Evolutionary conservation across 2,888 invertebrate species (phyloP).

Genomic region (Drosophila barbarae): DNA sequence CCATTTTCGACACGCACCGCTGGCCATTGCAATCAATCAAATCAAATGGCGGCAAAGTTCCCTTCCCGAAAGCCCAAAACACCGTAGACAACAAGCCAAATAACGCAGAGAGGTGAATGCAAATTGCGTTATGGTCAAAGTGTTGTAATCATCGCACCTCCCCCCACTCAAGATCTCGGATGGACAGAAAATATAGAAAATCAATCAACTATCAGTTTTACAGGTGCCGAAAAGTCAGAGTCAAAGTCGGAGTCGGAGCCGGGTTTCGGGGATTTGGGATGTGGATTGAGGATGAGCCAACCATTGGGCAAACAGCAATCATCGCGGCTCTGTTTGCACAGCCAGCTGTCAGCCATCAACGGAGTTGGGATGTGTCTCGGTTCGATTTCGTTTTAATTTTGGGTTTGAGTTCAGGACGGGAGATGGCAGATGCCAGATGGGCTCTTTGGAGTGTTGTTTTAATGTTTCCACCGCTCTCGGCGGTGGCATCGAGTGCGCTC

Average conservation of each 20-base stretch:
- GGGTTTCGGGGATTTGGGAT: conserved; percentile 1
- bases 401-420: conserved; percentile 3
- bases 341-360: conserved; percentile 26
- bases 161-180: conserved; percentile 14
- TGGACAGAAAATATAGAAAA: conserved; percentile 37
- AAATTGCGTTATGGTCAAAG: conserved; percentile 64
- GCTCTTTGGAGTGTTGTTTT: conserved; percentile 21
- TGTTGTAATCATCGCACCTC: conserved; percentile 52
- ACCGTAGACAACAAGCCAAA: conserved; percentile 18
- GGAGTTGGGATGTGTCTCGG: conserved; percentile 1
- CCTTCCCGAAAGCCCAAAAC: conserved; percentile 48
- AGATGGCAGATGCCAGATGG: conserved; percentile 3
- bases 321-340: conserved; percentile 19
- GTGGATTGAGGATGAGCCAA: conserved; percentile 34
- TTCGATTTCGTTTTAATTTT: conserved; percentile 2
- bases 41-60: conserved; percentile 48
- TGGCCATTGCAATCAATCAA: conserved; percentile 66
- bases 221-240: conserved; percentile 16
- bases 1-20: conserved; percentile 66
- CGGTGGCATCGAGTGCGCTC: conserved; percentile 53
- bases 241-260: background rate
- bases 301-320: conserved; percentile 35
- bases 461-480: conserved; percentile 31
- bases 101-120: conserved; percentile 47
- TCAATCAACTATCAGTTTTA: conserved; percentile 54